Base-by-base conservation (phyloP, 2,888 invertebrate genomes). In the Chrysodeixis includens region DNA sequence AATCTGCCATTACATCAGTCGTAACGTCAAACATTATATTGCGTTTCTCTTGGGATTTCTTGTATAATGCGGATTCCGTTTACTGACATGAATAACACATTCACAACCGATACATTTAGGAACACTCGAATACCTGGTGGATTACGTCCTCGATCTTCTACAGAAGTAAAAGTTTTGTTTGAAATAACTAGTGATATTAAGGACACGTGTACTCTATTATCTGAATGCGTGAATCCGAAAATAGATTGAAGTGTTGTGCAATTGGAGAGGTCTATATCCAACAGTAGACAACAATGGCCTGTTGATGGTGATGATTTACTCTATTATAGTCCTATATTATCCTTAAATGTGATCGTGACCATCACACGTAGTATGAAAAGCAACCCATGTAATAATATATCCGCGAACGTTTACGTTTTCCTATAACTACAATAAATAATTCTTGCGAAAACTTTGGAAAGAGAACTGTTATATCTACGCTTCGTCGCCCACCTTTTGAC, bases 71-170 rank as follows among this genome's bases (percentile, higher is more conserved):
- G 6, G 40, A n/a, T 40, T n/a, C 40, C 40, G 40, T 6, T 40
- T 40, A 40, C 40, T 40, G 40, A 40, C 40, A 40, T 40, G 40
- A 40, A 40, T 40, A 40, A 40, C 40, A 40, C n/a, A 40, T 40
- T 40, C n/a, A n/a, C 40, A 40, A n/a, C 40, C 12, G 35, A 40
- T n/a, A 40, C n/a, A 40, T 40, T 40, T 40, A 0, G n/a, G n/a
- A 40, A 40, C n/a, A 40, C 7, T 40, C 40, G n/a, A n/a, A 40
- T 14, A 12, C 32, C 32, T 14, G 6, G 7, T n/a, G 5, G 4
- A 40, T 35, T 12, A 35, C 14, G 2, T 40, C 6, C 6, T n/a
- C 1, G n/a, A 6, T 40, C n/a, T 4, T 1, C 6, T n/a, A n/a
- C 5, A n/a, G 40, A 6, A 7, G n/a, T n/a, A 14, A 40, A 35